Evolutionary conservation across 2,113 vertebrate species (phyloP), one percentile per base, ranked within the genome.

Genomic region (Brienomyrus longianalis): DNA sequence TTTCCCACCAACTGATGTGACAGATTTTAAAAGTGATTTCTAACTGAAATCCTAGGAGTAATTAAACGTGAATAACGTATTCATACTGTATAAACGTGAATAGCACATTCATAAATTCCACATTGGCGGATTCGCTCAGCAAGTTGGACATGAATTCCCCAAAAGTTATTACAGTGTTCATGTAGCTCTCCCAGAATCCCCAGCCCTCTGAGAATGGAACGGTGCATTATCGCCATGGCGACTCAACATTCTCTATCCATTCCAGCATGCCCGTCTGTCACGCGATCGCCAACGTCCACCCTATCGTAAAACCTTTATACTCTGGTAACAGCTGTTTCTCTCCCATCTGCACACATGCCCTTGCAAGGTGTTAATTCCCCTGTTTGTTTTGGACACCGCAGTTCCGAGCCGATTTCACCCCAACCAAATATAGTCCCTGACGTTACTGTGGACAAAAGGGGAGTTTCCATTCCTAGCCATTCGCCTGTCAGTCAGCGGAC

Each of bases 391-490:
- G 43, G 83, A 85, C 47, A 50, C 47, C 23, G 3, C 10, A 11
- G 47, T 86, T 51, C 48, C n/a, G 13, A 50, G 50, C 11, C 48
- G 5, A 86, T 39, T 54, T 87, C 6, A 13, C 31, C 51, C 23
- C 85, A 19, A 47, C 50, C 85, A 87, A 54, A 87, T 87, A 54
- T 87, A 52, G 85, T 21, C n/a, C 85, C 51, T 35, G 83, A 54
- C n/a, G 51, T 35, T 35, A 27, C 19, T 50, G 27, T 54, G 17
- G 85, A 54, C 47, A 27, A n/a, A 31, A 52, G 85, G 51, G 50
- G 27, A 87, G 51, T 56, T 87, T 87, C 85, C 85, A 17, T 35
- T 87, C 48, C 48, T 87, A 15, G 48, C 84, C 47, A 48, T 19
- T 54, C 9, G 27, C 51, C 27, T 5, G 51, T 87, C 85, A 87